Percentiles rank a stretch among this genome's conserved stretches.
These are phyloP conservation scores for Selenia dentaria DNA, from an alignment of 2,888 invertebrate genomes.

Conservation along the genomic window DNA sequence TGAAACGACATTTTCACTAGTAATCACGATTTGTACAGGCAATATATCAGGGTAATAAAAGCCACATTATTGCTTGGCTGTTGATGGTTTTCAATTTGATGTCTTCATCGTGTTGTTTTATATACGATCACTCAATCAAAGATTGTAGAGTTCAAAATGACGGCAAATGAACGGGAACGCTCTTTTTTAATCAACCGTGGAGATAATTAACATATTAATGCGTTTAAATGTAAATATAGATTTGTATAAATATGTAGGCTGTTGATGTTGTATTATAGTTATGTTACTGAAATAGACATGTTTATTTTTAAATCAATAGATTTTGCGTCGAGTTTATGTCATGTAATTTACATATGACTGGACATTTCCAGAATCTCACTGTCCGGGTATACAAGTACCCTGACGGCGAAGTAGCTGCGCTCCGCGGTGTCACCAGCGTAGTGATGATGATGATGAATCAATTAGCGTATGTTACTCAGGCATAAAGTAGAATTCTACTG, in stretches of 20 bases:
- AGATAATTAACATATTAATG: constrained; percentile 36
- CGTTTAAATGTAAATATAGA: constrained; percentile 24
- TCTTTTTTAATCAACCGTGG: constrained; percentile 36
- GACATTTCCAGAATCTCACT: too few relatives aligned
- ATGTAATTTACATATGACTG: too few relatives aligned
- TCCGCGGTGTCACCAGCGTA: too few relatives aligned
- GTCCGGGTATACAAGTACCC: too few relatives aligned
- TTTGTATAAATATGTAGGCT: too few relatives aligned
- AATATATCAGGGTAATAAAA: constrained; percentile 79
- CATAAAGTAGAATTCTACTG: too few relatives aligned
- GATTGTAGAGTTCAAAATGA: constrained; percentile 36
- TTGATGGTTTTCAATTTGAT: constrained; percentile 80
- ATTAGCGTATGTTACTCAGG: too few relatives aligned
- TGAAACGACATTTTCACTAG: constrained; percentile 83
- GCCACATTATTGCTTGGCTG: constrained; percentile 64
- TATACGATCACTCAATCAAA: constrained; percentile 46
- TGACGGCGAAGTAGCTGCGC: too few relatives aligned
- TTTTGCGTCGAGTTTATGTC: too few relatives aligned
- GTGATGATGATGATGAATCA: too few relatives aligned
- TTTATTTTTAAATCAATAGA: too few relatives aligned
- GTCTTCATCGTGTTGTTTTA: constrained; percentile 63
- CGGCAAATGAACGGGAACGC: constrained; percentile 34
- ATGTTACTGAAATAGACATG: too few relatives aligned
- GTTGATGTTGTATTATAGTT: constrained; percentile 4
- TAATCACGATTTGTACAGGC: constrained; percentile 79